A percentile compares a stretch with the other conserved stretches of the same genome.
These are phyloP conservation scores for Platichthys stellatus DNA, from an alignment of 2,113 vertebrate species.

Conservation along the genomic window DNA sequence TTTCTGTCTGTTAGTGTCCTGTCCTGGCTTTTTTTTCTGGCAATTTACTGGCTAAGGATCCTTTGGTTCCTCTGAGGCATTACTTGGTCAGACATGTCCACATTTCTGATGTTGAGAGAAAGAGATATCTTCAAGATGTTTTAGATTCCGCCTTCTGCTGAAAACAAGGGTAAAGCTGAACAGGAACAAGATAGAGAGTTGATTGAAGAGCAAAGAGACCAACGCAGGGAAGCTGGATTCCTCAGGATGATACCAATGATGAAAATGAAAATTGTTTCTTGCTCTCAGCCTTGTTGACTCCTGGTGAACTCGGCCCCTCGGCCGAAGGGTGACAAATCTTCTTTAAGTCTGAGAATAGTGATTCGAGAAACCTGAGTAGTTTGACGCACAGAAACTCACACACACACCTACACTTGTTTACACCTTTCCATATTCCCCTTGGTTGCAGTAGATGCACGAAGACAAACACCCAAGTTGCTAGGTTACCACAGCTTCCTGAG, in stretches of 20 bases:
- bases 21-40: neutral
- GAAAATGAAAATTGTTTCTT: neutral
- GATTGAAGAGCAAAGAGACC: slow-evolving; percentile 1
- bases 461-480: slow-evolving; percentile 63
- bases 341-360: neutral
- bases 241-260: slow-evolving; percentile 9
- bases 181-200: neutral
- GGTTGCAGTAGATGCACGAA: slow-evolving; percentile 42
- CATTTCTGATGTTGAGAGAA: neutral
- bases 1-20: neutral
- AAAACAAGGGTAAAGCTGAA: neutral
- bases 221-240: neutral
- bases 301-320: neutral
- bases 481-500: slow-evolving; percentile 54
- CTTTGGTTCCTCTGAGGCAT: neutral
- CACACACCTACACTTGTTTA: slow-evolving; percentile 62
- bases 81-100: neutral
- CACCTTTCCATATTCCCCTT: slow-evolving; percentile 53
- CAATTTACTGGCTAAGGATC: neutral
- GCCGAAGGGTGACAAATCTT: neutral
- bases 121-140: neutral
- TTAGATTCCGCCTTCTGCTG: neutral
- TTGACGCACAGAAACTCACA: slow-evolving; percentile 10
- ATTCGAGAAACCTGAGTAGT: slow-evolving; percentile 3
- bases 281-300: neutral